Base-by-base conservation (phyloP, 30 jellyfish, hydroid and myxozoan species). In the Turritopsis rubra region DNA sequence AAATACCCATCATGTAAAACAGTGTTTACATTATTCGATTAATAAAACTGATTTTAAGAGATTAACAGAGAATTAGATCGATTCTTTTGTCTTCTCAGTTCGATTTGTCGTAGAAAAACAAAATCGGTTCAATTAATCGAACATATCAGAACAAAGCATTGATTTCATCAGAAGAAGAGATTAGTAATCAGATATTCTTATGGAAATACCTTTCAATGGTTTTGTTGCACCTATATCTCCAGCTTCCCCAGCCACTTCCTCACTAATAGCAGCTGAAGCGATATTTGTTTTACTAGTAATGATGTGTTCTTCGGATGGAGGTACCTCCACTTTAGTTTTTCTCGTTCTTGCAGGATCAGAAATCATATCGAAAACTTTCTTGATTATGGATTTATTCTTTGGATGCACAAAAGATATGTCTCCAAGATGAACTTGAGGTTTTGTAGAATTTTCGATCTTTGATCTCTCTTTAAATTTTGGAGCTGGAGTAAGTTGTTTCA, bases 151-250 rank as follows among this genome's bases (percentile, higher is more conserved):
- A n/a, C n/a, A n/a, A n/a, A n/a, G n/a, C n/a, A n/a, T n/a, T n/a
- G n/a, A n/a, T n/a, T n/a, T n/a, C 30, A 7, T 68, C 21, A n/a
- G 31, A 0, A 17, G 28, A 1, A 68, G 19, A 68, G 22, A 9
- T 0, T n/a, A 0, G 17, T 9, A 7, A 68, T 27, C 0, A 68
- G 1, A 7, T n/a, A 27, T 68, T 7, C 9, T 74, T 9, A 0
- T 72, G 82, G 16, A 7, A 16, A 71, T 83, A 66, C 98, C 98
- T 73, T 84, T 92, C 41, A 91, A 77, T 28, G 98, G 98, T 85
- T 91, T 91, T 1, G 96, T 88, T 18, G 98, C 98, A 0, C 98
- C 98, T 20, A 91, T 91, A 81, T 91, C 98, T 29, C 98, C 98
- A 53, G 85, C 84, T 76, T 86, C 92, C 8, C 98, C 98, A 26